Base-by-base conservation (phyloP, 2,113 vertebrate species). In the Brachyhypopomus gauderio region DNA sequence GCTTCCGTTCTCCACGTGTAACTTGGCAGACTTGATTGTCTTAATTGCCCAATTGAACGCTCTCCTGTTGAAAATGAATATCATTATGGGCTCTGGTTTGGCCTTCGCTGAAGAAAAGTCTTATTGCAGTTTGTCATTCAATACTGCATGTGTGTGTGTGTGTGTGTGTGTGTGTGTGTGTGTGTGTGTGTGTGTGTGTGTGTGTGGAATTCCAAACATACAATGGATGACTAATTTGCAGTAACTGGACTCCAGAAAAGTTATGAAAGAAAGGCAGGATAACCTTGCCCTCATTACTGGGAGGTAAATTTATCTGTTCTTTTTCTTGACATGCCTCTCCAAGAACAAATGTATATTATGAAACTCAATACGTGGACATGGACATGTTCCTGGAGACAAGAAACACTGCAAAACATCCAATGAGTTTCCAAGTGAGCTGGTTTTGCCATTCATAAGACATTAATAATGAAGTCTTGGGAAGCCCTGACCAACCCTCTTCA, bases 31-130 rank as follows among this genome's bases (percentile, higher is more conserved):
- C 90, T 93, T 93, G 93, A 94, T 94, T 90, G 89, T 94, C 93
- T 93, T 94, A 94, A 94, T 94, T 94, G 92, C 92, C 92, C 92
- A 94, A 94, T 94, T 93, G 91, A 91, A 93, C 92, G 90, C 92
- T 92, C 92, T 93, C 89, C 90, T 93, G 91, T 93, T 93, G 92
- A 94, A 93, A 94, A 92, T 93, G 93, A 93, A 94, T 93, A 93
- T 93, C 92, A 93, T 93, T 93, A 93, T 85, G 86, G 88, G 87
- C 83, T 86, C 89, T 70, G 86, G 83, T 90, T 88, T 92, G 89
- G 90, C 91, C 91, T 90, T 82, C 87, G 82, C 90, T 82, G 70
- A 77, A 90, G 88, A 89, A 78, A 92, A 89, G 88, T 88, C 87
- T 91, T 84, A 86, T 86, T 87, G 88, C 88, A 85, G 86, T 90